Base-by-base conservation (phyloP, 1,140 invertebrate species). In the Arion vulgaris region DNA sequence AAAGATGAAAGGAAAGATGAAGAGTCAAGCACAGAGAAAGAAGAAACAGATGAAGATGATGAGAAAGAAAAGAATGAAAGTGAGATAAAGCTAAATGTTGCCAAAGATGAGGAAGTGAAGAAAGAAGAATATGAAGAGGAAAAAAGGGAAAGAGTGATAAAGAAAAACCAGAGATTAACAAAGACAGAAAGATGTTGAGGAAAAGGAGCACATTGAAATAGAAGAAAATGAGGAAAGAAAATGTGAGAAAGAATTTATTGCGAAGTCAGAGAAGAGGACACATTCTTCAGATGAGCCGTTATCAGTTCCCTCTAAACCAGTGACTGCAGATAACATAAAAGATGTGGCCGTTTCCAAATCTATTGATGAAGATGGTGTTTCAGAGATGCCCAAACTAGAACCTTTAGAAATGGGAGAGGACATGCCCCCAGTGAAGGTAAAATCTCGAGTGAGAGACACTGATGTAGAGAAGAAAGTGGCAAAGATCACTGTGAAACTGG, bases 181-280 rank as follows among this genome's bases (percentile, higher is more conserved):
- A 86, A 32, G 84, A 83, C 41, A 74, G 45, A 83, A 86, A 34
- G 85, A 83, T 41, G 36, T 87, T 0, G 83, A 85, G 2, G 75
- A 83, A 13, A 83, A 88, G 7, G 74, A 32, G 45, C 84, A 66
- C 5, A 2, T 23, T 4, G 23, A 57, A 26, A 32, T 32, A 66
- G 28, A 88, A 4, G 51, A 49, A 36, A 26, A 39, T n/a, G 28
- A 79, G 39, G 53, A 53, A 79, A 53, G 51, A 53, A 66, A 62
- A 66, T 39, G 38, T 66, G 53, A 72, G 53, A 57, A 32, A 32
- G 75, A 86, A 66, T 36, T 34, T 23, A 78, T 69, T 11, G 66
- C 23, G 13, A 66, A 71, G 53, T 82, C 82, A 68, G 83, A 80
- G 41, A 68, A 76, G 49, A 38, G 32, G 36, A 71, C 34, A 82